A percentile compares a stretch with the other conserved stretches of the same genome.
Conservation (phyloP, 2,888 invertebrate genomes). For the Lymantria dispar region DNA sequence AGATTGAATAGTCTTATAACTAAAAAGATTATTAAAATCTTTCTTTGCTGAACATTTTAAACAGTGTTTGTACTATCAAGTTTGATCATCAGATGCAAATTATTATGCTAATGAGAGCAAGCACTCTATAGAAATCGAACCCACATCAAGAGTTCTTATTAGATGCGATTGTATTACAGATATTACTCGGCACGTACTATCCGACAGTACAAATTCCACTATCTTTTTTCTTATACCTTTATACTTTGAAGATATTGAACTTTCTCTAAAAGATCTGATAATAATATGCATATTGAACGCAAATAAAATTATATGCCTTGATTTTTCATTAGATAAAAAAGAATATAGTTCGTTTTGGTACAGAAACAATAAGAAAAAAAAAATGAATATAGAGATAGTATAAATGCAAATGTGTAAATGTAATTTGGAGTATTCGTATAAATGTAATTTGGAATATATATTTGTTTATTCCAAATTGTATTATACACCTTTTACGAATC, state of each 20-base stretch:
- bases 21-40: neutral
- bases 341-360: neutral
- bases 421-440: too few relatives aligned
- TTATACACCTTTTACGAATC: too few relatives aligned
- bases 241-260: constrained; percentile 11
- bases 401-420: too few relatives aligned
- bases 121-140: constrained; percentile 48
- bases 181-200: constrained; percentile 30
- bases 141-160: constrained; percentile 60
- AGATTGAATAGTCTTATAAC: neutral
- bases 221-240: constrained; percentile 10
- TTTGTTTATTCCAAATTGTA: too few relatives aligned
- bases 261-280: constrained; percentile 16
- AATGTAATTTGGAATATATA: too few relatives aligned
- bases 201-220: neutral
- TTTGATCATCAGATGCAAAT: constrained; percentile 48
- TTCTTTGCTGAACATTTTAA: constrained; percentile 7
- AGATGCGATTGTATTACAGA: constrained; percentile 61
- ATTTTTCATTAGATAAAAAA: constrained; percentile 4
- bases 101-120: constrained; percentile 55
- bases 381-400: too few relatives aligned
- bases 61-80: constrained; percentile 29
- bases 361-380: too few relatives aligned
- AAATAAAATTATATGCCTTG: constrained; percentile 2
- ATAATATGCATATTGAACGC: constrained; percentile 27